Conservation (phyloP, 2,888 invertebrate genomes). For the Lucinisca nassula region DNA sequence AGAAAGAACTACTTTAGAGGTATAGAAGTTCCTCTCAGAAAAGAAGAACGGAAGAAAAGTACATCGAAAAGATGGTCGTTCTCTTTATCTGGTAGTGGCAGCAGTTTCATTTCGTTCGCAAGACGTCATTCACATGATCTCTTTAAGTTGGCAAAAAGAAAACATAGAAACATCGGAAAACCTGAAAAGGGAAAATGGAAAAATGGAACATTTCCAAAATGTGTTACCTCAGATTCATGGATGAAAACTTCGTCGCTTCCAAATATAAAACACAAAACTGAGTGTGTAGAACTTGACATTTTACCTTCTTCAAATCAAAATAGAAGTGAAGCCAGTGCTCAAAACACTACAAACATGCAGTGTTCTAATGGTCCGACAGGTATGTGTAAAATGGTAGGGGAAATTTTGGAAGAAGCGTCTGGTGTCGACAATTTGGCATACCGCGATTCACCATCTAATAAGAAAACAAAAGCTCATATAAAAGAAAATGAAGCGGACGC, state of each 20-base stretch:
- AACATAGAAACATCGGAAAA: slow-evolving; percentile 48
- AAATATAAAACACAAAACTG: slow-evolving; percentile 75
- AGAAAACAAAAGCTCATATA: neutral
- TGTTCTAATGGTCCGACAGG: neutral
- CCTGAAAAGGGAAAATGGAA: slow-evolving; percentile 47
- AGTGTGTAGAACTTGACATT: slow-evolving; percentile 40
- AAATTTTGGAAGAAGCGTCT: slow-evolving; percentile 31
- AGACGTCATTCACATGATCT: slow-evolving; percentile 57
- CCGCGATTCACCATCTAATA: slow-evolving; percentile 67
- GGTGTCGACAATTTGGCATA: slow-evolving; percentile 77
- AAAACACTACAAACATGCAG: slow-evolving; percentile 30
- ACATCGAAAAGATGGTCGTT: slow-evolving; percentile 50
- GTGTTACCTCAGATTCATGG: slow-evolving; percentile 67
- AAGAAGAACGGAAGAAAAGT: slow-evolving; percentile 47
- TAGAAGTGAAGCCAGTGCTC: slow-evolving; percentile 35
- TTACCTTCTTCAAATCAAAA: slow-evolving; percentile 23
- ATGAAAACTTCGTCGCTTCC: slow-evolving; percentile 79
- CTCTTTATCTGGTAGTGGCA: slow-evolving; percentile 59
- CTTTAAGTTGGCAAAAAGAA: slow-evolving; percentile 45
- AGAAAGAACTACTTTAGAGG: slow-evolving; percentile 81
- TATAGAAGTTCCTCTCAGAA: slow-evolving; percentile 76
- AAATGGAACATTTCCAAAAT: neutral
- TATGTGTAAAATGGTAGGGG: neutral
- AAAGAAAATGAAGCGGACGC: neutral
- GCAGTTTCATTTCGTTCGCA: slow-evolving; percentile 57